Evolutionary conservation across 1,140 invertebrate species (phyloP), one percentile per base, ranked within the genome.

Genomic region (Drosophila hydei): DNA sequence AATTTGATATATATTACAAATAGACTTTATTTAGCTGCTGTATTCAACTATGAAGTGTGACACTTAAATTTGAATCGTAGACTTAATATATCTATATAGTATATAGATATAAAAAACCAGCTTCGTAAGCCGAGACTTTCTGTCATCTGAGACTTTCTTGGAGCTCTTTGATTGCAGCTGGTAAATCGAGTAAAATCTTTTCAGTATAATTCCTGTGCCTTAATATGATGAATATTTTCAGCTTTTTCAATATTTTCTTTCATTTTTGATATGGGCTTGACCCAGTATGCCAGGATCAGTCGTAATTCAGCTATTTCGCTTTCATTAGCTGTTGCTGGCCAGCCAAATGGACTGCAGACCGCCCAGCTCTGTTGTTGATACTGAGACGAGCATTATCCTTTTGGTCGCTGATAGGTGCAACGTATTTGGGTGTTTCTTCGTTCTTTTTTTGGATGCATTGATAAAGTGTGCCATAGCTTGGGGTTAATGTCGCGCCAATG

Each of bases 401-500:
- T 85, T 85, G 85, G 69, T 74, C 77, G 74, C 75, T 85, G 81
- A 85, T 85, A 85, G 81, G 74, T 83, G 81, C 83, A 77, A 85
- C 78, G 75, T 72, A 85, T 85, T 78, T 76, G 79, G 54, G 52
- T 85, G 36, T 52, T 52, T 58, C 55, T 40, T 4, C 12, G 14
- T 55, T 55, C 45, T 21, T 47, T 60, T 58, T 54, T 25, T 16
- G 27, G 67, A 61, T 56, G 89, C 89, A 90, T 90, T 90, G 89
- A 90, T 90, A 89, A 90, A 90, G 89, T 90, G 84, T 83, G 76
- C 89, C 78, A 85, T 90, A 87, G 75, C 84, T 90, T 90, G 78
- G 89, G 89, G 89, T 90, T 90, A 90, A 90, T 90, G 89, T 90
- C 89, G 85, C 64, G 61, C 89, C 80, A 90, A 90, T 90, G 89